phyloP scores from a whole-genome alignment of 2,888 invertebrate species.

The Psylliodes chrysocephalus region DNA sequence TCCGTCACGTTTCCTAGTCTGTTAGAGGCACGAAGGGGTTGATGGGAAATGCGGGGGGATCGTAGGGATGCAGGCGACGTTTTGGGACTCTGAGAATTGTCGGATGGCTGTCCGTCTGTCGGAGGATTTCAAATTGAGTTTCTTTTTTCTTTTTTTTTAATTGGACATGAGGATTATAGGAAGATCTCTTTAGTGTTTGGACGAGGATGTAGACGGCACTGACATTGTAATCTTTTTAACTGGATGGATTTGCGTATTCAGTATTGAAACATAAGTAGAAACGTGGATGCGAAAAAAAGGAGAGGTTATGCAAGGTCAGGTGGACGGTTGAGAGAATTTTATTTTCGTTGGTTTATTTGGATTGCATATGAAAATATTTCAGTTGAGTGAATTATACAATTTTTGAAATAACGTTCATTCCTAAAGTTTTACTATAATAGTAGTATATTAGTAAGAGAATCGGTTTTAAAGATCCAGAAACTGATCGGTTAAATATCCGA shows the following conservation, averaged over 20 bases:
- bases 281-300: not conserved
- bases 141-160: constrained; percentile 17
- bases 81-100: constrained; percentile 20
- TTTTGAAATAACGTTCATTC: too few relatives aligned
- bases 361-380: too few relatives aligned
- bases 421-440: too few relatives aligned
- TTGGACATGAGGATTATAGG: constrained; percentile 10
- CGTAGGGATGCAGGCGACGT: not conserved
- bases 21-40: constrained; percentile 2
- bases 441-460: too few relatives aligned
- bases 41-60: not conserved
- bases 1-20: constrained; percentile 47
- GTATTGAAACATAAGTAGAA: not conserved
- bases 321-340: too few relatives aligned
- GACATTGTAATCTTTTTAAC: not conserved
- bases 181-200: constrained; percentile 5
- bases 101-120: constrained; percentile 1
- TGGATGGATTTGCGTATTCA: not conserved
- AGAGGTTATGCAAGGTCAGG: too few relatives aligned
- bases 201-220: not conserved
- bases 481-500: too few relatives aligned
- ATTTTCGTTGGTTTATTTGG: too few relatives aligned
- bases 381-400: too few relatives aligned
- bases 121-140: constrained; percentile 14
- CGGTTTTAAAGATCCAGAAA: too few relatives aligned